Evolutionary conservation across 2,797 vertebrate genomes (phyloP).

Genomic region (Hydrolagus colliei): DNA sequence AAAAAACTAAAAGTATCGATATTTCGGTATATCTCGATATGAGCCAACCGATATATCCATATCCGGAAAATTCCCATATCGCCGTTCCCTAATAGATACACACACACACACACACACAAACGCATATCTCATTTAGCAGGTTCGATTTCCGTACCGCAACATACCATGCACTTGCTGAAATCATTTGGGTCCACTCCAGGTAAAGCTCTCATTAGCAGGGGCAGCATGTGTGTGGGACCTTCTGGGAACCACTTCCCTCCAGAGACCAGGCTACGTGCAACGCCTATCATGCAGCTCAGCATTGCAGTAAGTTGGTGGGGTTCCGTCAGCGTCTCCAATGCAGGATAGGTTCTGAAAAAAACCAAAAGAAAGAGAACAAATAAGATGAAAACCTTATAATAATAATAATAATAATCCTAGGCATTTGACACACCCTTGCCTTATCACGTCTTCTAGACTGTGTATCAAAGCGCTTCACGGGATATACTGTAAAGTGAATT

Average conservation of each 20-base stretch:
- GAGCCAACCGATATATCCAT: too few relatives aligned
- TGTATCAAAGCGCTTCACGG: too few relatives aligned
- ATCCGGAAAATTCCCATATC: too few relatives aligned
- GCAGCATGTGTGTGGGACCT: slow-evolving; percentile 92
- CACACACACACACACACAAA: too few relatives aligned
- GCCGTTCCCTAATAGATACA: too few relatives aligned
- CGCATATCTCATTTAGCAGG: background rate
- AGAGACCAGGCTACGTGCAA: slow-evolving; percentile 86
- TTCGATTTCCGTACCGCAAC: slow-evolving; percentile 35
- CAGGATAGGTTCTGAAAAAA: slow-evolving; percentile 78
- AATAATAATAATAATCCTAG: too few relatives aligned
- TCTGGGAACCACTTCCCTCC: slow-evolving; percentile 82
- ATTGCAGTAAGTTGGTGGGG: slow-evolving; percentile 96
- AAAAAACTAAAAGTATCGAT: too few relatives aligned
- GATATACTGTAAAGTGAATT: too few relatives aligned
- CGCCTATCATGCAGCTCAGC: slow-evolving; percentile 90
- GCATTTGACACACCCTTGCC: too few relatives aligned
- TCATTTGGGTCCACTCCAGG: slow-evolving; percentile 96
- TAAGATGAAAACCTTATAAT: background rate
- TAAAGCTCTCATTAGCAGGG: slow-evolving; percentile 89
- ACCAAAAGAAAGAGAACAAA: slow-evolving; percentile 18
- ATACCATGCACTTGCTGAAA: slow-evolving; percentile 98
- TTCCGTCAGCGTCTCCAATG: slow-evolving; percentile 90
- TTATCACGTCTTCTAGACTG: too few relatives aligned
- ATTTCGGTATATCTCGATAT: too few relatives aligned